Conservation (phyloP, 2,888 invertebrate genomes). For the Melanostoma scalare region DNA sequence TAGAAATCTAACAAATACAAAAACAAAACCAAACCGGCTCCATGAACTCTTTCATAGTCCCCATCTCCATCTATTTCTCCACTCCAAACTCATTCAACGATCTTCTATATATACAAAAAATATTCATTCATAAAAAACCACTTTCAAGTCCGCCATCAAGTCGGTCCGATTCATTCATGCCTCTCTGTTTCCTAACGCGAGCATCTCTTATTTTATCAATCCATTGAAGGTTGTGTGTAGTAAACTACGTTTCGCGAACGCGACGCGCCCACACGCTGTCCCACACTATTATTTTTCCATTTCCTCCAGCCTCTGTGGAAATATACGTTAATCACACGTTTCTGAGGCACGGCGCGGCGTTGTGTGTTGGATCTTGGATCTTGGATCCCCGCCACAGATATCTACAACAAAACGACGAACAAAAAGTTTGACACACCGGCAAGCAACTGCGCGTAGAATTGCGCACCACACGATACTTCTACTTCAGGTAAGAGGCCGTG, state of each 20-base stretch:
- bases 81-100: constrained; percentile 25
- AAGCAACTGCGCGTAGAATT: constrained; percentile 74
- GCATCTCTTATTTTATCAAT: constrained; percentile 43
- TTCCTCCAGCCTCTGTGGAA: constrained; percentile 53
- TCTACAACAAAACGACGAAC: neutral
- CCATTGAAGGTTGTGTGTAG: constrained; percentile 64
- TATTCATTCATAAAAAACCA: constrained; percentile 70
- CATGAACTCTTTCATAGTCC: neutral
- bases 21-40: constrained; percentile 58
- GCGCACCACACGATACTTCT: constrained; percentile 63
- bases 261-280: constrained; percentile 64
- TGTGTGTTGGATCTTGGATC: constrained; percentile 19
- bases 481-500: constrained; percentile 75
- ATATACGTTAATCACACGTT: constrained; percentile 18
- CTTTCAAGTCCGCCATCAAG: constrained; percentile 32
- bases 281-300: constrained; percentile 74
- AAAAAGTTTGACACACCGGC: constrained; percentile 59
- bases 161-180: constrained; percentile 58
- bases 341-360: too few species aligned
- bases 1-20: constrained; percentile 1
- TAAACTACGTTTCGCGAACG: constrained; percentile 54
- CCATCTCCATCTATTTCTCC: constrained; percentile 8
- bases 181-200: constrained; percentile 51
- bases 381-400: constrained; percentile 37
- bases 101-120: constrained; percentile 43